These are phyloP conservation scores for Oryzias curvinotus DNA, from an alignment of 2,113 vertebrate genomes.

Conservation along the genomic window DNA sequence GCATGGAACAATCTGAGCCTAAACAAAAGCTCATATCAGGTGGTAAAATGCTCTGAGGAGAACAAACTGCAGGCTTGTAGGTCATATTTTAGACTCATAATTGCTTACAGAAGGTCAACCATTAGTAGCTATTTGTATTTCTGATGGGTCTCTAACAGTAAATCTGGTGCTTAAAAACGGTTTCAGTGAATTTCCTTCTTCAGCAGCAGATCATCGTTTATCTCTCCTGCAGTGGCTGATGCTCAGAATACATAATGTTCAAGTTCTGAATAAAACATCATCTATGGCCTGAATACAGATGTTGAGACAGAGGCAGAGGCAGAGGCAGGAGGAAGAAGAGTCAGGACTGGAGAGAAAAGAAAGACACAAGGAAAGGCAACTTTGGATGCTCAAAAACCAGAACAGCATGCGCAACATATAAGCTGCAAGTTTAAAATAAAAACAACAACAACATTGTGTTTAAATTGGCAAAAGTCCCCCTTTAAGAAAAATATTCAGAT, in stretches of 20 bases:
- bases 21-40: slow-evolving; percentile 21
- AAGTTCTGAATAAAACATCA: slow-evolving; percentile 70
- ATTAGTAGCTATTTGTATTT: background rate
- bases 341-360: slow-evolving; percentile 20
- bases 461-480: too few relatives aligned
- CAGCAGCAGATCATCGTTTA: background rate
- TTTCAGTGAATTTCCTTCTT: slow-evolving; percentile 19
- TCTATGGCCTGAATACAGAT: slow-evolving; percentile 64
- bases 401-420: background rate
- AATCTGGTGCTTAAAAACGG: slow-evolving; percentile 9
- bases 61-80: slow-evolving; percentile 1
- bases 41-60: background rate
- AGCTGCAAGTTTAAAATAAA: background rate
- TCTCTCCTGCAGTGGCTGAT: slow-evolving; percentile 50
- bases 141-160: background rate
- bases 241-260: slow-evolving; percentile 59
- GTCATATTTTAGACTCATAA: background rate
- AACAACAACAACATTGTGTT: too few relatives aligned
- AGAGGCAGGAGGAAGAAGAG: background rate
- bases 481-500: too few relatives aligned
- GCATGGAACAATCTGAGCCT: background rate
- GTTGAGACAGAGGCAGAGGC: slow-evolving; percentile 16
- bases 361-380: background rate
- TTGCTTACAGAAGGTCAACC: too few relatives aligned
- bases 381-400: background rate